Evolutionary conservation across 2,888 invertebrate species (phyloP).

Genomic region (Scaptomyza parva): DNA sequence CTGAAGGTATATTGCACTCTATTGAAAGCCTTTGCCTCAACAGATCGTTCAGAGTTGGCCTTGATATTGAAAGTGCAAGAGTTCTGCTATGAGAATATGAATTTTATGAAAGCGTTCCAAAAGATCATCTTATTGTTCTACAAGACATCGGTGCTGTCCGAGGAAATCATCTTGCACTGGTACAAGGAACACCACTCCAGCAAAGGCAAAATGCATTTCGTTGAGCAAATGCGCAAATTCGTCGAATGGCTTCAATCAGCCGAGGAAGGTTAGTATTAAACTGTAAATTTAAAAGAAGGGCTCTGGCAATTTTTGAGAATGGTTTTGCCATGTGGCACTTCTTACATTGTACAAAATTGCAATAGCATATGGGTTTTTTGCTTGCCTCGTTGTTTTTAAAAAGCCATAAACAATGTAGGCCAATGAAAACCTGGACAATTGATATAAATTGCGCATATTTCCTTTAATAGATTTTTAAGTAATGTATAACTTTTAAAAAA

Average conservation of each 20-base stretch:
- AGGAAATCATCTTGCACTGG: slow-evolving; percentile 98
- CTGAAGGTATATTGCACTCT: slow-evolving; percentile 94
- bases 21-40: slow-evolving; percentile 94
- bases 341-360: slow-evolving; percentile 75
- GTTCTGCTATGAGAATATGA: slow-evolving; percentile 99
- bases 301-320: slow-evolving; percentile 70
- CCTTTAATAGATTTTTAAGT: slow-evolving; percentile 38
- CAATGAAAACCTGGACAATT: slow-evolving; percentile 80
- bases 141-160: slow-evolving; percentile 97
- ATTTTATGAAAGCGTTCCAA: slow-evolving; percentile 99
- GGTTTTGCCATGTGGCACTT: slow-evolving; percentile 55
- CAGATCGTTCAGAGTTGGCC: slow-evolving; percentile 94
- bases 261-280: slow-evolving; percentile 89
- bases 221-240: slow-evolving; percentile 99
- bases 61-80: slow-evolving; percentile 97
- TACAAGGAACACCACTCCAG: slow-evolving; percentile 96
- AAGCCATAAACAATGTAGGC: slow-evolving; percentile 71
- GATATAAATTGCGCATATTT: slow-evolving; percentile 31
- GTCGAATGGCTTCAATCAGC: slow-evolving; percentile 99
- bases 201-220: slow-evolving; percentile 98
- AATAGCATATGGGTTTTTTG: slow-evolving; percentile 79
- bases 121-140: slow-evolving; percentile 98
- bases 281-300: not conserved
- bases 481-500: slow-evolving; percentile 20
- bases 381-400: slow-evolving; percentile 78